Conservation (phyloP, 2,888 invertebrate species). For the Asteroscopus sphinx region DNA sequence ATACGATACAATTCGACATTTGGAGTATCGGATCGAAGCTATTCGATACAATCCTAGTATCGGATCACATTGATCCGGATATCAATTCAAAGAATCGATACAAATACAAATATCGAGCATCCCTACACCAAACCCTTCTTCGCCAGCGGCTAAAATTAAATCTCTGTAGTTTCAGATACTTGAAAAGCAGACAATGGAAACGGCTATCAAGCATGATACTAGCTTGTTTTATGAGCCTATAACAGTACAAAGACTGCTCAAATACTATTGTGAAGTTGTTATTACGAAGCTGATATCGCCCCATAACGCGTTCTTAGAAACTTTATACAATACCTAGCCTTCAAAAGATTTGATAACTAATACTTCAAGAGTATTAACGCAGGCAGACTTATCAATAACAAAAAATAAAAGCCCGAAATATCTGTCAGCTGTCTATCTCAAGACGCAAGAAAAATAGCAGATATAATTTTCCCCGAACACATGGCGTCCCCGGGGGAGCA, state of each 20-base stretch:
- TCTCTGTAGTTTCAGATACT: conserved; percentile 57
- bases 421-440: conserved; percentile 50
- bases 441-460: conserved; percentile 77
- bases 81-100: too few species aligned
- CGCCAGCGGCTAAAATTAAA: conserved; percentile 62
- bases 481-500: conserved; percentile 76
- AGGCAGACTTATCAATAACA: conserved; percentile 44
- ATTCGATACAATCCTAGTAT: too few species aligned
- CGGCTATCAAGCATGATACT: conserved; percentile 23
- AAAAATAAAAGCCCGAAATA: conserved; percentile 41
- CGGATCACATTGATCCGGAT: too few species aligned
- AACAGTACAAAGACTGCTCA: conserved; percentile 29
- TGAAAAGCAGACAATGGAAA: conserved; percentile 47
- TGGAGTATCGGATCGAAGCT: too few species aligned
- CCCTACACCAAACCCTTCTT: conserved; percentile 47
- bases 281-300: conserved; percentile 26
- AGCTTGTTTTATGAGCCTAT: conserved; percentile 34
- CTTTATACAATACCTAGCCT: conserved; percentile 11
- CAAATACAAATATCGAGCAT: too few species aligned
- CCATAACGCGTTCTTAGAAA: conserved; percentile 23
- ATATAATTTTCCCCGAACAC: conserved; percentile 84
- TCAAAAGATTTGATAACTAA: conserved; percentile 22
- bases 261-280: conserved; percentile 19
- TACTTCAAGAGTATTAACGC: conserved; percentile 22
- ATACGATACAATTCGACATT: too few species aligned